Conservation (phyloP, 2,113 vertebrate species). For the Epinephelus lanceolatus region DNA sequence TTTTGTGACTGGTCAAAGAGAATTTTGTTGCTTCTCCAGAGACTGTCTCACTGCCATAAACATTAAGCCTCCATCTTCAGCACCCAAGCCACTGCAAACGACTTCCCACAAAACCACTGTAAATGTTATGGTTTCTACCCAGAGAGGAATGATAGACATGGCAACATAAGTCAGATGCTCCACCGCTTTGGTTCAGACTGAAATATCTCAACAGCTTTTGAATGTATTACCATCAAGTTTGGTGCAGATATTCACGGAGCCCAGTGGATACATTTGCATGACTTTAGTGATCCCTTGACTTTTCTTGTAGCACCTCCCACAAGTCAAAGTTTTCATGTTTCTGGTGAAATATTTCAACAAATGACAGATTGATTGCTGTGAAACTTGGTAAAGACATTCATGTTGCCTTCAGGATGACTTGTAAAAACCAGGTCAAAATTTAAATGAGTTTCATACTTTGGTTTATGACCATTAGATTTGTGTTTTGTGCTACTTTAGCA, state of each 20-base stretch:
- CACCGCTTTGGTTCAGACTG: not conserved
- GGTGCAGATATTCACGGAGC: not conserved
- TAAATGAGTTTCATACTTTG: not conserved
- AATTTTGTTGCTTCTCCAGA: conserved; percentile 31
- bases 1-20: conserved; percentile 67
- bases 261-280: not conserved
- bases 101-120: conserved; percentile 25
- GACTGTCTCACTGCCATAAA: not conserved
- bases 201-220: not conserved
- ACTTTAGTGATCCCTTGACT: not conserved
- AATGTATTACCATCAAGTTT: not conserved
- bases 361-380: not conserved
- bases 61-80: not conserved
- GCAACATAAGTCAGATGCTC: no score
- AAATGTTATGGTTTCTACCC: not conserved
- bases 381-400: not conserved
- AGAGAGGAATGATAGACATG: not conserved
- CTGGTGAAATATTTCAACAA: not conserved
- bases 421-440: not conserved
- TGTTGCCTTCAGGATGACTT: not conserved
- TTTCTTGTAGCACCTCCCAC: not conserved
- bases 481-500: not conserved
- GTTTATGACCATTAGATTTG: not conserved
- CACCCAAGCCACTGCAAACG: not conserved
- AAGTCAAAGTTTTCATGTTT: not conserved